Percentiles rank a stretch among this genome's conserved stretches.
These are phyloP conservation scores for Aleadryas rufinucha DNA, from an alignment of 2,113 vertebrate species.

Conservation along the genomic window DNA sequence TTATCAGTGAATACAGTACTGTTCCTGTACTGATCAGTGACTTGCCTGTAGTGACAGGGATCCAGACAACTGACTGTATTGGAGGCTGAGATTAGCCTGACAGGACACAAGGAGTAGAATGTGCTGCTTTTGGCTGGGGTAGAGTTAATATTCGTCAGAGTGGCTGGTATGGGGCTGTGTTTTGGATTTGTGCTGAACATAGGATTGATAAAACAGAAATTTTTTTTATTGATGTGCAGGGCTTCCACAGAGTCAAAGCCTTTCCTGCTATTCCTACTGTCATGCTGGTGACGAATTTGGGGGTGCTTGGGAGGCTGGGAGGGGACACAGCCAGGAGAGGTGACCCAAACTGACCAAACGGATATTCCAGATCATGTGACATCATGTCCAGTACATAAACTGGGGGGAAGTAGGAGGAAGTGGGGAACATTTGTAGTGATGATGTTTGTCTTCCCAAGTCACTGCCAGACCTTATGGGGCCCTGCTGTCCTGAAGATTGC, in stretches of 20 bases:
- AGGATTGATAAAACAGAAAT: neutral
- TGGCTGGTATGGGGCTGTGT: neutral
- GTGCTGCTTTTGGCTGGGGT: neutral
- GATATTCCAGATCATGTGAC: neutral
- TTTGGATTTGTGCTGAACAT: neutral
- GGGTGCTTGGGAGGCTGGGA: rapidly evolving
- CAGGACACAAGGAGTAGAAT: neutral
- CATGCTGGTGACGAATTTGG: rapidly evolving
- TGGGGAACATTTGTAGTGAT: neutral
- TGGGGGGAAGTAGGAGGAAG: neutral
- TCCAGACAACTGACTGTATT: neutral
- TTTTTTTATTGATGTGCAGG: neutral
- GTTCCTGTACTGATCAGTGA: neutral
- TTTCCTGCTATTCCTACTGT: neutral
- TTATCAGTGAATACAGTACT: neutral
- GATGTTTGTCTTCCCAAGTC: neutral
- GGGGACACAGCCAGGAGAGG: neutral
- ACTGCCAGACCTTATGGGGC: rapidly evolving
- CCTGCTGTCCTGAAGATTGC: neutral
- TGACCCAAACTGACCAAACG: neutral
- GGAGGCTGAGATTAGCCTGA: neutral
- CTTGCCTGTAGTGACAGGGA: neutral
- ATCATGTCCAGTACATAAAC: neutral
- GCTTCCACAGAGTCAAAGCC: neutral
- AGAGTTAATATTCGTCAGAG: neutral